A percentile compares a stretch with the other conserved stretches of the same genome.
These are phyloP conservation scores for Trichechus manatus DNA, from an alignment of 2,113 vertebrate genomes.

Conservation along the genomic window DNA sequence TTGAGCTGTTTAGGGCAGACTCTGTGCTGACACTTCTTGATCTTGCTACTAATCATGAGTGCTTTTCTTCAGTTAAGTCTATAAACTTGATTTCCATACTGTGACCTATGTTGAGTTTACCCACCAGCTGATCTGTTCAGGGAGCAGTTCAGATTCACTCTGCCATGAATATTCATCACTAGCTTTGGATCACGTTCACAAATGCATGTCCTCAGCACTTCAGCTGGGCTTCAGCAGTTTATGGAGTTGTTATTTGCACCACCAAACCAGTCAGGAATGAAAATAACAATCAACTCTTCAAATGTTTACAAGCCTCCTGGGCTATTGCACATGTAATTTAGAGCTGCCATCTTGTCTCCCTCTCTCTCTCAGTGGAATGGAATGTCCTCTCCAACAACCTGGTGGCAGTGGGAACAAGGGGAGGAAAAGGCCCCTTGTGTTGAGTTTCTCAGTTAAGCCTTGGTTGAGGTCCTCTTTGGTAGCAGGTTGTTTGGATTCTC, in stretches of 20 bases:
- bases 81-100: slow-evolving; percentile 46
- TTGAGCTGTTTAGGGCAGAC: not conserved
- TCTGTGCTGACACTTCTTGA: slow-evolving; percentile 22
- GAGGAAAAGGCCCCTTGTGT: slow-evolving; percentile 62
- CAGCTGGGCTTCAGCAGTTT: slow-evolving; percentile 36
- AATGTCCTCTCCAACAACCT: slow-evolving; percentile 55
- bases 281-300: slow-evolving; percentile 80
- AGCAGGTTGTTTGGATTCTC: slow-evolving; percentile 79
- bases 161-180: slow-evolving; percentile 34
- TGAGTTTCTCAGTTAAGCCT: slow-evolving; percentile 67
- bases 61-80: slow-evolving; percentile 56
- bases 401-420: slow-evolving; percentile 62
- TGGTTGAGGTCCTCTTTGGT: slow-evolving; percentile 62
- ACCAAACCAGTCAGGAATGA: slow-evolving; percentile 81
- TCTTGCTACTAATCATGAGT: not conserved
- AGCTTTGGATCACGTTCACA: not conserved
- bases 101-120: slow-evolving; percentile 17
- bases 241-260: slow-evolving; percentile 75
- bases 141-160: slow-evolving; percentile 37
- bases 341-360: slow-evolving; percentile 81
- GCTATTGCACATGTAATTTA: slow-evolving; percentile 78
- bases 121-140: not conserved
- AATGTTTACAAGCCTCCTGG: slow-evolving; percentile 80
- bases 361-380: slow-evolving; percentile 72
- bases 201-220: slow-evolving; percentile 64